Percentiles rank a stretch among this genome's conserved stretches.
Evolutionary conservation across 1,140 invertebrate species (phyloP).

Genomic region (Aricia agestis): DNA sequence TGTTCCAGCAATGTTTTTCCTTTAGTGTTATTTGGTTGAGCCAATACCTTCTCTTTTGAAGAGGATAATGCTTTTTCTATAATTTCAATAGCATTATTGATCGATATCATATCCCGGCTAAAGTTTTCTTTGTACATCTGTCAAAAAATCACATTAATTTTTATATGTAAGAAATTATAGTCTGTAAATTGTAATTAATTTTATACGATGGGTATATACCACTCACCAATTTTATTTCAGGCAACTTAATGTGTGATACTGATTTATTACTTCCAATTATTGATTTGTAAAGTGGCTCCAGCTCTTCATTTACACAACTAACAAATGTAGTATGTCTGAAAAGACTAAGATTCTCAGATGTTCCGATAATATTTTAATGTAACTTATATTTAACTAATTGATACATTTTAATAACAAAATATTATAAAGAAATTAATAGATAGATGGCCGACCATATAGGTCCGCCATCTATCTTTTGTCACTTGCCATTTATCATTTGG

Average conservation of each 20-base stretch:
- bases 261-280: neutral
- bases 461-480: too few species aligned
- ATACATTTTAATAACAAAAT: neutral
- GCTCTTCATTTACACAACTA: neutral
- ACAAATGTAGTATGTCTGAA: neutral
- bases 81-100: slow-evolving; percentile 19
- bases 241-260: neutral
- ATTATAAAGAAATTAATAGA: neutral
- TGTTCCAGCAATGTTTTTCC: slow-evolving; percentile 3
- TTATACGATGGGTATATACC: slow-evolving; percentile 41
- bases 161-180: neutral
- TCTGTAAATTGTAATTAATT: slow-evolving; percentile 42
- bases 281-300: neutral
- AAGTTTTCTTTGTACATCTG: neutral
- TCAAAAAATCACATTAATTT: neutral
- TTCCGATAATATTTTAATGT: too few species aligned
- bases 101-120: slow-evolving; percentile 17
- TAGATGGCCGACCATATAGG: too few species aligned
- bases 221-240: neutral
- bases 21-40: slow-evolving; percentile 9
- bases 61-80: slow-evolving; percentile 33
- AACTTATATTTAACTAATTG: neutral
- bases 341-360: neutral
- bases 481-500: neutral
- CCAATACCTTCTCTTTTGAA: slow-evolving; percentile 21